These are phyloP conservation scores for Synergus laeviventris DNA, from an alignment of 2,888 invertebrate species.

Conservation along the genomic window DNA sequence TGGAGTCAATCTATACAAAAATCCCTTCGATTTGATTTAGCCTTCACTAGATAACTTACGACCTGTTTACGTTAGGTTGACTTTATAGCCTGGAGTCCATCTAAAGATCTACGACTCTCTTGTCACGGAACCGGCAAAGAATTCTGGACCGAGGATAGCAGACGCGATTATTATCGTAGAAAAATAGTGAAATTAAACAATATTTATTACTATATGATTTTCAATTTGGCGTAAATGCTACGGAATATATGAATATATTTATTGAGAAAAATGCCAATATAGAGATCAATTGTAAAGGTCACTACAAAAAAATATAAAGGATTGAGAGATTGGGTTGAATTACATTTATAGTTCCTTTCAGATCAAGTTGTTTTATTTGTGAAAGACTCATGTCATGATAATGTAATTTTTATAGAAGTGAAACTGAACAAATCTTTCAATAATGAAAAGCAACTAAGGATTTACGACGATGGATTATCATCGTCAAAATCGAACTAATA, in stretches of 20 bases:
- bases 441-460: slow-evolving; percentile 13
- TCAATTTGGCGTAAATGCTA: neutral
- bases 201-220: neutral
- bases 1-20: neutral
- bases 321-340: neutral
- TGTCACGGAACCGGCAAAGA: neutral
- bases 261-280: neutral
- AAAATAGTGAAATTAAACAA: neutral
- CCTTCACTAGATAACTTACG: neutral
- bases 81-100: neutral
- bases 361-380: neutral
- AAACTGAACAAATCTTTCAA: neutral
- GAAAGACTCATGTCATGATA: neutral
- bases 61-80: neutral
- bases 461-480: neutral
- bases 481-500: neutral
- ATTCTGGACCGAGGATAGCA: neutral
- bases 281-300: neutral
- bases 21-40: neutral
- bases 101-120: neutral
- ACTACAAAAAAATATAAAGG: neutral
- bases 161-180: neutral
- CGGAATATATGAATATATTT: neutral
- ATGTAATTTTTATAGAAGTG: neutral
- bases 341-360: neutral